phyloP scores from a whole-genome alignment of 2,888 invertebrate genomes.

The Eulithis testata region DNA sequence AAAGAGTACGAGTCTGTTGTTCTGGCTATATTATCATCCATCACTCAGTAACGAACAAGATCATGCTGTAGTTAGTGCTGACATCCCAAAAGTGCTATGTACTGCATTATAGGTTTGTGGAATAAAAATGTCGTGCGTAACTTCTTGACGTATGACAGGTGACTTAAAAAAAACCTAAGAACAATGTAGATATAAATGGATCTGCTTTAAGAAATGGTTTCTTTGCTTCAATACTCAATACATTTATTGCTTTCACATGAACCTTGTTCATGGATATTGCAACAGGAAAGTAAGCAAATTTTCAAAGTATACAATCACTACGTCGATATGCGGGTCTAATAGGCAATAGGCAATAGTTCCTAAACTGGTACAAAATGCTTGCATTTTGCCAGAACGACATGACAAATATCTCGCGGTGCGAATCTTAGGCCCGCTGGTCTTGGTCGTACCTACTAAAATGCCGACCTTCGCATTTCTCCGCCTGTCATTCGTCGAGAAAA shows the following conservation, averaged over 20 bases:
- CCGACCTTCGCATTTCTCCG: neutral
- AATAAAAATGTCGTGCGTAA: conserved; percentile 40
- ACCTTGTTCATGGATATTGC: too few species aligned
- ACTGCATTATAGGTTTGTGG: conserved; percentile 75
- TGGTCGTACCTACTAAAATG: neutral
- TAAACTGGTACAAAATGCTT: too few species aligned
- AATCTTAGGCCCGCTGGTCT: too few species aligned
- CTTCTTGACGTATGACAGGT: conserved; percentile 6
- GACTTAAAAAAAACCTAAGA: neutral
- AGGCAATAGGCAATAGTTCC: too few species aligned
- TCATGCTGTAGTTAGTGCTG: conserved; percentile 45
- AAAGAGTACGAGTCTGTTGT: conserved; percentile 7
- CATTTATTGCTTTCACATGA: too few species aligned
- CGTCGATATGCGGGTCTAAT: too few species aligned
- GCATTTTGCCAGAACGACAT: too few species aligned
- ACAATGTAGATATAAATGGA: neutral
- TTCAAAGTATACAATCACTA: too few species aligned
- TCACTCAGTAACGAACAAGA: conserved; percentile 53
- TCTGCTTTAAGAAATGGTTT: neutral
- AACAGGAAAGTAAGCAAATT: too few species aligned
- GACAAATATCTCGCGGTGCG: too few species aligned
- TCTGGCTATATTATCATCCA: conserved; percentile 23
- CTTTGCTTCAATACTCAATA: neutral
- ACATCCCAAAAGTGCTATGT: conserved; percentile 55
- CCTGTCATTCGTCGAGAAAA: conserved; percentile 9